A percentile compares a stretch with the other conserved stretches of the same genome.
Conservation (phyloP, 1,140 invertebrate species). For the Drosophila virilis region DNA sequence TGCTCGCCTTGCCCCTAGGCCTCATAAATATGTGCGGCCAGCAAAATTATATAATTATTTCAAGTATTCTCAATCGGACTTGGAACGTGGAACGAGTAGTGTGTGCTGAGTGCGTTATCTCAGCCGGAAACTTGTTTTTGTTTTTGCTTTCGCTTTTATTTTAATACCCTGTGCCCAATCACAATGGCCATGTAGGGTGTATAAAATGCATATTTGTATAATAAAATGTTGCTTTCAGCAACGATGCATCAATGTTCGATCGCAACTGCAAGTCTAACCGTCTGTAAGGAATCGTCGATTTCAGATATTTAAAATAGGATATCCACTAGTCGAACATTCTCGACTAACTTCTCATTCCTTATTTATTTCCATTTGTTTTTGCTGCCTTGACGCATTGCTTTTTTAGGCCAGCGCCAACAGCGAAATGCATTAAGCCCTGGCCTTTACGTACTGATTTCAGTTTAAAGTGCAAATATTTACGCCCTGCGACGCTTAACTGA, state of each 20-base stretch:
- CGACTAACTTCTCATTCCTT: no score
- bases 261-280: no score
- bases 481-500: constrained; percentile 55
- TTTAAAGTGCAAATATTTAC: constrained; percentile 79
- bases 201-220: no score
- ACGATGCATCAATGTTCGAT: no score
- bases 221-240: no score
- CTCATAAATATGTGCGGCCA: constrained; percentile 70
- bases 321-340: background rate
- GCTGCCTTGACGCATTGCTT: constrained; percentile 28
- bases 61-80: constrained; percentile 55
- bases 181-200: background rate
- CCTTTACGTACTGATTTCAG: constrained; percentile 55
- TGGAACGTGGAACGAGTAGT: constrained; percentile 13
- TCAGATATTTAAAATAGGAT: background rate
- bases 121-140: constrained; percentile 38
- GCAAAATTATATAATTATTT: constrained; percentile 81
- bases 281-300: no score
- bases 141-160: constrained; percentile 7
- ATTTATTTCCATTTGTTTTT: constrained; percentile 1
- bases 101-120: constrained; percentile 46
- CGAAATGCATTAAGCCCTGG: constrained; percentile 39
- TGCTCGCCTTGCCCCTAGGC: constrained; percentile 16
- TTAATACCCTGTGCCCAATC: background rate
- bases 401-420: constrained; percentile 58